A percentile compares a stretch with the other conserved stretches of the same genome.
phyloP scores from a whole-genome alignment of 2,797 vertebrate genomes.

The Taenioides sp. region DNA sequence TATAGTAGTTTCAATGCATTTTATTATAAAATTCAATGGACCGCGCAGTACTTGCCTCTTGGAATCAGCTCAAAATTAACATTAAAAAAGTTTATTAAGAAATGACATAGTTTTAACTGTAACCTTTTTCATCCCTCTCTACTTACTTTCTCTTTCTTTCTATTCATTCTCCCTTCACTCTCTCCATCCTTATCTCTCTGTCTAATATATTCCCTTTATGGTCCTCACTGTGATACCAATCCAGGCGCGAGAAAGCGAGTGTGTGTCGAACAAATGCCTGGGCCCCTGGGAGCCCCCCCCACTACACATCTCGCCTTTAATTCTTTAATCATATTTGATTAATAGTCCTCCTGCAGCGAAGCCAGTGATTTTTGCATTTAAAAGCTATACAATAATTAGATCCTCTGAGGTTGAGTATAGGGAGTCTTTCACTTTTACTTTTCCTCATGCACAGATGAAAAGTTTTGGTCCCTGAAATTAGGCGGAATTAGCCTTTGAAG shows the following conservation, averaged over 20 bases:
- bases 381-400: constrained; percentile 78
- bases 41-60: too few relatives aligned
- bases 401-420: constrained; percentile 73
- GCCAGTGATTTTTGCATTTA: constrained; percentile 65
- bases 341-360: constrained; percentile 58
- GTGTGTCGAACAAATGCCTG: constrained; percentile 39
- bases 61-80: too few relatives aligned
- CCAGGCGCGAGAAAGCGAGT: background rate
- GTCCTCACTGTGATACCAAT: constrained; percentile 7
- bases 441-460: constrained; percentile 59
- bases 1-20: too few relatives aligned
- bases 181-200: background rate
- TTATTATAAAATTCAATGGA: too few relatives aligned
- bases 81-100: too few relatives aligned
- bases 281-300: constrained; percentile 32
- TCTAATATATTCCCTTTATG: background rate
- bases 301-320: constrained; percentile 32
- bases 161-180: background rate
- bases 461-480: constrained; percentile 72
- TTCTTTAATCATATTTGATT: constrained; percentile 79
- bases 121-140: background rate
- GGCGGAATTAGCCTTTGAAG: constrained; percentile 78
- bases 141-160: background rate
- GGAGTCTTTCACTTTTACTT: constrained; percentile 55
- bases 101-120: too few relatives aligned